Percentiles rank a stretch among this genome's conserved stretches.
phyloP scores from a whole-genome alignment of 2,888 invertebrate species.

The Lutraria lutraria region DNA sequence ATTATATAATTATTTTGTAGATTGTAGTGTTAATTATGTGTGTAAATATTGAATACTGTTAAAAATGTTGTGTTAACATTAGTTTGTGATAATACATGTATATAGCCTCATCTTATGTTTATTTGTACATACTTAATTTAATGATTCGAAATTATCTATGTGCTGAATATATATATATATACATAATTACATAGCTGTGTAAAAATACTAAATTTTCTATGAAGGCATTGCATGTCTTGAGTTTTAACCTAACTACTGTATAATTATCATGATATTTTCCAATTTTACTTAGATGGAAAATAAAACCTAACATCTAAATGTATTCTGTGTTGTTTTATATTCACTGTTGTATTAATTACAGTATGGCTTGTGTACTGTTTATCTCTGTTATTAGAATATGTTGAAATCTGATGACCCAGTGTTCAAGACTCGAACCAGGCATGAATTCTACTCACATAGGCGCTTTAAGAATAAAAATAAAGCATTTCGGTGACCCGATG shows the following conservation, averaged over 20 bases:
- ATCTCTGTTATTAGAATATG: no score
- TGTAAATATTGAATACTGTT: neutral
- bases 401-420: no score
- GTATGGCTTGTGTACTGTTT: no score
- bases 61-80: neutral
- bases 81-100: neutral
- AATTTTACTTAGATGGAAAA: neutral
- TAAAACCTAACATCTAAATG: constrained; percentile 6
- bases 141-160: neutral
- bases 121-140: neutral
- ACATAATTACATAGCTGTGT: neutral
- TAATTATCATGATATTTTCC: constrained; percentile 4
- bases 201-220: neutral
- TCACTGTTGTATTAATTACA: no score
- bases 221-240: constrained; percentile 10
- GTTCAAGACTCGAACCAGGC: no score
- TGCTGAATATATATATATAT: neutral
- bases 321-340: neutral
- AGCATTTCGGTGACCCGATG: no score
- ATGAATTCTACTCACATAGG: no score
- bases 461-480: no score
- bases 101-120: neutral
- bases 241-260: neutral
- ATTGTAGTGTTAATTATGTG: neutral
- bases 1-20: neutral